Base-by-base conservation (phyloP, 2,888 invertebrate species). In the Andrena trimmerana region DNA sequence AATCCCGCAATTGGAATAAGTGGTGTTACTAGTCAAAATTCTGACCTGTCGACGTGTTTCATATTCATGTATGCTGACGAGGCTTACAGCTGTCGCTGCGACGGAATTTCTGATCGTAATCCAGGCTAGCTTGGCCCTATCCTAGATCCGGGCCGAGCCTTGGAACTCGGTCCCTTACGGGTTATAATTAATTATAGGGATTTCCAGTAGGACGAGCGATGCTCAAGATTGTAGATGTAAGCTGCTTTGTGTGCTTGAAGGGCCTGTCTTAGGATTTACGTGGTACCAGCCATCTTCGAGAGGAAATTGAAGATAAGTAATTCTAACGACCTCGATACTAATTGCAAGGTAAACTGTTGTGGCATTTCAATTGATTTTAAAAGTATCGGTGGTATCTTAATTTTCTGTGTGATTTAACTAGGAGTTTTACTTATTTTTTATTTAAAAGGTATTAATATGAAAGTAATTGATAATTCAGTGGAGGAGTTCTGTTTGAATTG, bases 111-210 rank as follows among this genome's bases (percentile, higher is more conserved):
- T 63, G 59, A 74, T 71, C 36, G 42, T 70, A 71, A 81, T 70
- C 73, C 66, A 20, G 50, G 42, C 60, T 70, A 70, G 72, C 73
- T 67, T 81, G 13, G 2, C 6, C 2, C 29, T 54, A 72, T 54
- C 27, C 50, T 48, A 20, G 29, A 67, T 52, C 31, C 42, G 48
- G 13, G 42, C 42, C n/a, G 7, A 20, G 33, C 3, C 29, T 20
- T 48, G 13, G 65, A 65, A 73, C 52, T 73, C 13, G 36, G 13
- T 20, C 62, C 48, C 42, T 60, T 31, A 42, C 65, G 7, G 27
- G 52, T 29, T 68, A 24, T 68, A 81, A 81, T 81, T 81, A 78
- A 81, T 81, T 78, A 67, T 20, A 48, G 20, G 48, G 62, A 72
- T 77, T 72, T 48, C 63, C 31, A 42, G 3, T 10, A 31, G 36